Percentiles rank a stretch among this genome's conserved stretches.
Evolutionary conservation across 2,888 invertebrate genomes (phyloP).

Genomic region (Andrena dorsata): DNA sequence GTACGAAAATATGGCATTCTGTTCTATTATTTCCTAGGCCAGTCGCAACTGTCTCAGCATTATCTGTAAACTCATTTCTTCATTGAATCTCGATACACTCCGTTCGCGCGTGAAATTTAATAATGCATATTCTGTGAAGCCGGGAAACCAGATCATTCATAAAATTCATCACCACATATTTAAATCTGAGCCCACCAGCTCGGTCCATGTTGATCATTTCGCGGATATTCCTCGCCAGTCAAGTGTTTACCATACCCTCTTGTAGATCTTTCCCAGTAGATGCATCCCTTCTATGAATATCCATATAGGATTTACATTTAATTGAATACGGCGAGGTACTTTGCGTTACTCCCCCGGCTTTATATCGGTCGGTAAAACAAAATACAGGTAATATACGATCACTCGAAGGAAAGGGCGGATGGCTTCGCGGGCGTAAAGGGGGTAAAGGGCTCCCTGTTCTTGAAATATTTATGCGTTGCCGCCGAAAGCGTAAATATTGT

Average conservation of each 20-base stretch:
- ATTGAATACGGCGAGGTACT: constrained; percentile 42
- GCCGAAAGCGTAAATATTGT: constrained; percentile 77
- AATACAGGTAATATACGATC: constrained; percentile 56
- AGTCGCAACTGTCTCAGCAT: background rate
- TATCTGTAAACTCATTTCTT: background rate
- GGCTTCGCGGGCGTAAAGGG: constrained; percentile 43
- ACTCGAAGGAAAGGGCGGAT: constrained; percentile 44
- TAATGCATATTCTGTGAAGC: no score
- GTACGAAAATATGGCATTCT: background rate
- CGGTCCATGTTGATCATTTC: background rate
- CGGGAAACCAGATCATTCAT: no score
- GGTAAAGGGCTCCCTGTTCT: constrained; percentile 70
- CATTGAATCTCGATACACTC: background rate
- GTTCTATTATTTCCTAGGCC: background rate
- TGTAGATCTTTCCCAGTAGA: constrained; percentile 15
- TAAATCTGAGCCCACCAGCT: background rate
- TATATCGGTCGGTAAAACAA: constrained; percentile 44
- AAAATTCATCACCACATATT: no score
- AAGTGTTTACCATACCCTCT: background rate
- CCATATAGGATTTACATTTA: constrained; percentile 55
- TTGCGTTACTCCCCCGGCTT: constrained; percentile 39
- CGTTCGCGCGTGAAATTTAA: background rate
- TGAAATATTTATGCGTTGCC: constrained; percentile 79
- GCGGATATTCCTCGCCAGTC: background rate
- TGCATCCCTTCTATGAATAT: constrained; percentile 44